These are phyloP conservation scores for Rallus crepitans DNA, from an alignment of 2,797 vertebrate genomes.

Conservation along the genomic window DNA sequence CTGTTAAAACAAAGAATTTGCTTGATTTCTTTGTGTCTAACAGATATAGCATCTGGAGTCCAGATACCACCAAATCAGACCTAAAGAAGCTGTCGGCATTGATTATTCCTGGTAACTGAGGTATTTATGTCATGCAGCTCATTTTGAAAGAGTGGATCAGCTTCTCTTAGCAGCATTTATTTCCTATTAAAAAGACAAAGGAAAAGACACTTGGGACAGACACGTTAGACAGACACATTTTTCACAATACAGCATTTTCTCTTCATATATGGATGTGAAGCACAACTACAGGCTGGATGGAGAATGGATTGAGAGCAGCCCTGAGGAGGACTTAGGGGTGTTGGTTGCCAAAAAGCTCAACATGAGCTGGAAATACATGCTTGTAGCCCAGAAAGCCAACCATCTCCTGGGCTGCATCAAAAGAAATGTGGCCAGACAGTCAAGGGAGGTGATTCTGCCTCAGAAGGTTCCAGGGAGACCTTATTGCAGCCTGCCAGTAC, in stretches of 20 bases:
- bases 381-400: too few relatives aligned
- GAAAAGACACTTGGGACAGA: neutral
- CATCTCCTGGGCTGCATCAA: too few relatives aligned
- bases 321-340: too few relatives aligned
- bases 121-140: neutral
- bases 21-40: neutral
- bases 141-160: neutral
- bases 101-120: neutral
- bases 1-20: neutral
- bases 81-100: neutral
- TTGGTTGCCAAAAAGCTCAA: too few relatives aligned
- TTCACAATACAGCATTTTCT: neutral
- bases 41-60: fast-evolving
- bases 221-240: neutral
- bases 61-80: neutral
- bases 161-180: neutral
- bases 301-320: too few relatives aligned
- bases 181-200: neutral
- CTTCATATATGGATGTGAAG: neutral
- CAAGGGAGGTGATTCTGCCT: too few relatives aligned
- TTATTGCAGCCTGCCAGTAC: too few relatives aligned
- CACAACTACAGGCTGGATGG: too few relatives aligned
- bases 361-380: too few relatives aligned
- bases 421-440: too few relatives aligned
- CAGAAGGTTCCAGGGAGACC: too few relatives aligned